Conservation (phyloP, 2,888 invertebrate species). For the Lucinisca nassula region DNA sequence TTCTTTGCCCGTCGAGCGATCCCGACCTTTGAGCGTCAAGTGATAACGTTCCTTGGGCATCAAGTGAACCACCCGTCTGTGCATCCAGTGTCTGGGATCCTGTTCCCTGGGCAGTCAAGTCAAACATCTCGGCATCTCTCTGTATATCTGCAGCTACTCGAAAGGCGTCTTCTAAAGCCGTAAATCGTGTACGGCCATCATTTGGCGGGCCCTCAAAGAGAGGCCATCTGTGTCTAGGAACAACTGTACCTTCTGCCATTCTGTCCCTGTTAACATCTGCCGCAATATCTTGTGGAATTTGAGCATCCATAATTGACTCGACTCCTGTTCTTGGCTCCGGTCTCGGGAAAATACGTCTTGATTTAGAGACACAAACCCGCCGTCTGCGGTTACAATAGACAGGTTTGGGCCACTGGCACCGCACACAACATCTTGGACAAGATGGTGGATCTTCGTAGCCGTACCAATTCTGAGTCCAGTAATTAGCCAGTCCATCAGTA, state of each 20-base stretch:
- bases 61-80: background rate
- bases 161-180: conserved; percentile 46
- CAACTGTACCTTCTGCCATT: background rate
- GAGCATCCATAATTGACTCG: background rate
- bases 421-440: conserved; percentile 49
- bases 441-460: conserved; percentile 45
- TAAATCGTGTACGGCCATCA: conserved; percentile 48
- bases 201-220: conserved; percentile 20
- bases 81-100: background rate
- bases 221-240: conserved; percentile 40
- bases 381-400: conserved; percentile 42
- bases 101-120: background rate
- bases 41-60: background rate
- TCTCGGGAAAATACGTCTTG: conserved; percentile 37
- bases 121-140: background rate
- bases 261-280: background rate
- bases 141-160: background rate
- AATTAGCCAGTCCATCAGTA: conserved; percentile 33
- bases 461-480: conserved; percentile 53
- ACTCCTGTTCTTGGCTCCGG: background rate
- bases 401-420: conserved; percentile 31
- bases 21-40: background rate
- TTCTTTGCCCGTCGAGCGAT: background rate
- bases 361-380: conserved; percentile 43
- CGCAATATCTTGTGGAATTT: background rate